Percentiles rank a stretch among this genome's conserved stretches.
Evolutionary conservation across 2,113 vertebrate genomes (phyloP).

Genomic region (Rhea americana): DNA sequence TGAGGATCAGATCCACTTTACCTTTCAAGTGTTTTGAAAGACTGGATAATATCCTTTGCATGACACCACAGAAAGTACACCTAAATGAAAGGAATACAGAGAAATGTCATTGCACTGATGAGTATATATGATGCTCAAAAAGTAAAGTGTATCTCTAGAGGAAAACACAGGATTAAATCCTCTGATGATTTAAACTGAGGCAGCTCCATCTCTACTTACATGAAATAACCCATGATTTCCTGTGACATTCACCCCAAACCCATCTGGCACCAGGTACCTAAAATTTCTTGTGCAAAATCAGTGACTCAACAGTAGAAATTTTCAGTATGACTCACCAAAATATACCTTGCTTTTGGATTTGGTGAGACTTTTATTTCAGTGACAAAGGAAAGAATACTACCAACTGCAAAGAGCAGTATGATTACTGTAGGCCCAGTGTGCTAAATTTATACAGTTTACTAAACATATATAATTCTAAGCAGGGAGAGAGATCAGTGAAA

Average conservation of each 20-base stretch:
- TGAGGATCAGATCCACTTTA: slow-evolving; percentile 62
- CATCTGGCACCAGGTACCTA: background rate
- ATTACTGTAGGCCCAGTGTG: background rate
- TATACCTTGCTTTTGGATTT: background rate
- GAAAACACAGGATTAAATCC: background rate
- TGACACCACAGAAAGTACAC: slow-evolving; percentile 98
- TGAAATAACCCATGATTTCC: background rate
- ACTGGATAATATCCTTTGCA: slow-evolving; percentile 94
- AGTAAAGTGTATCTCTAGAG: background rate
- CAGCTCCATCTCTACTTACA: background rate
- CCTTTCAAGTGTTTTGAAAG: slow-evolving; percentile 96
- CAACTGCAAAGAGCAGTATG: background rate
- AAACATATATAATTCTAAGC: background rate
- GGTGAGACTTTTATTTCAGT: background rate
- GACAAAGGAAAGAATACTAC: background rate
- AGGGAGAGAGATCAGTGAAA: background rate
- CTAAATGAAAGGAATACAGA: slow-evolving; percentile 72
- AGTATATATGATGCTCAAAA: background rate
- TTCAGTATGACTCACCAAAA: background rate
- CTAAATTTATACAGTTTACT: background rate
- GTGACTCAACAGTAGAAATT: background rate
- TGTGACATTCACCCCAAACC: background rate
- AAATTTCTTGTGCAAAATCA: background rate
- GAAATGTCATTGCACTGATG: background rate
- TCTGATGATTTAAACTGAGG: background rate